Conservation (phyloP, 2,888 invertebrate genomes). For the Opisthograptis luteolata region DNA sequence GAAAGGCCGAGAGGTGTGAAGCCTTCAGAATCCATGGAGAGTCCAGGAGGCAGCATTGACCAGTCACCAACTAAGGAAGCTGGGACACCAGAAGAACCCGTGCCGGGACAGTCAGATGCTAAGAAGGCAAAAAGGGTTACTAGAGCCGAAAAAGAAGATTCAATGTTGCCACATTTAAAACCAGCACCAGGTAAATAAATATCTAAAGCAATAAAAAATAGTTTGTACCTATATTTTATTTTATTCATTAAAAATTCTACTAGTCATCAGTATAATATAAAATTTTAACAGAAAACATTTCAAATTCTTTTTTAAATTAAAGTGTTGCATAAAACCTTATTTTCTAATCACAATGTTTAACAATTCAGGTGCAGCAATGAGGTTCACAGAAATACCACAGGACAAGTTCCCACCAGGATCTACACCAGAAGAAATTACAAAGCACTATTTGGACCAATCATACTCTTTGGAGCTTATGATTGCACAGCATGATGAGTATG, state of each 20-base stretch:
- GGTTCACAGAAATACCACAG: slow-evolving; percentile 90
- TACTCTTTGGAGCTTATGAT: slow-evolving; percentile 88
- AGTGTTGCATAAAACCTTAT: neutral
- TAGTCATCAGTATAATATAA: too few species aligned
- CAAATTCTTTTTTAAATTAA: too few species aligned
- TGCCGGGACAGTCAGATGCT: slow-evolving; percentile 68
- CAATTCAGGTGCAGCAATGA: slow-evolving; percentile 91
- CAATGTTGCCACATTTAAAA: slow-evolving; percentile 92
- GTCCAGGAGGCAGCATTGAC: slow-evolving; percentile 40
- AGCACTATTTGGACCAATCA: slow-evolving; percentile 92
- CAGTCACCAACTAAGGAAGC: slow-evolving; percentile 40
- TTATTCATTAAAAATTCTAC: too few species aligned
- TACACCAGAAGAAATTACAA: slow-evolving; percentile 92
- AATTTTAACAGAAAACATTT: too few species aligned
- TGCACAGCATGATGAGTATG: slow-evolving; percentile 84
- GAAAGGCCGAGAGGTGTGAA: slow-evolving; percentile 86
- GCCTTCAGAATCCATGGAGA: slow-evolving; percentile 47
- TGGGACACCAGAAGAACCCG: slow-evolving; percentile 52
- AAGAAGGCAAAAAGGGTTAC: slow-evolving; percentile 74
- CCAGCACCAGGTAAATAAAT: slow-evolving; percentile 83
- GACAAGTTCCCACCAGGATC: slow-evolving; percentile 91
- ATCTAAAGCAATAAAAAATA: too few species aligned
- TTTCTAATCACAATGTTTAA: too few species aligned
- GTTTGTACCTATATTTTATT: too few species aligned
- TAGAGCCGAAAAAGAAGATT: slow-evolving; percentile 86